phyloP scores from a whole-genome alignment of 2,888 invertebrate genomes.

The Lochmaea capreae region DNA sequence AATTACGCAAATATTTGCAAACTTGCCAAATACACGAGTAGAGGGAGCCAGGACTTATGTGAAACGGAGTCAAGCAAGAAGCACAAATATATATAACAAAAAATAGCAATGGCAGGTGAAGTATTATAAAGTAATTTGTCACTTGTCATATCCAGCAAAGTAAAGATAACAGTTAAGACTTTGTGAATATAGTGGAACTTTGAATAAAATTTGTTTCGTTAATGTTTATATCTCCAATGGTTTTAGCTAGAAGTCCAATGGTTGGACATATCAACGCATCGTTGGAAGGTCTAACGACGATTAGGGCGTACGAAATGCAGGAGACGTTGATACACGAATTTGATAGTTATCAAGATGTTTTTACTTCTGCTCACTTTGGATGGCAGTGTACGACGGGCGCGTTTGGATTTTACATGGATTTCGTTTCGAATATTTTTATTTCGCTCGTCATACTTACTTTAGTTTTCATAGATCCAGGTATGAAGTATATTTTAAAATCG shows the following conservation, averaged over 20 bases:
- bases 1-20: too few relatives aligned
- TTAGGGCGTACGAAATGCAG: slow-evolving; percentile 60
- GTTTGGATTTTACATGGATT: slow-evolving; percentile 59
- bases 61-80: too few relatives aligned
- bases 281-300: slow-evolving; percentile 63
- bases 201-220: too few relatives aligned
- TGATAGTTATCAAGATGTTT: slow-evolving; percentile 61
- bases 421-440: slow-evolving; percentile 53
- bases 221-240: slow-evolving; percentile 41
- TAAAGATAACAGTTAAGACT: too few relatives aligned
- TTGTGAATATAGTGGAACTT: too few relatives aligned
- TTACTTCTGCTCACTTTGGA: slow-evolving; percentile 60
- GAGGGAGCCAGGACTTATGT: too few relatives aligned
- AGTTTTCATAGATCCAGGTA: slow-evolving; percentile 51
- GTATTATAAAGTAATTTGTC: too few relatives aligned
- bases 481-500: background rate
- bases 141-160: too few relatives aligned
- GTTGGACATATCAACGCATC: slow-evolving; percentile 62
- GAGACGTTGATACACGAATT: slow-evolving; percentile 59
- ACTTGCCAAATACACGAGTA: too few relatives aligned
- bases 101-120: too few relatives aligned
- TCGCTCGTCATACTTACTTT: slow-evolving; percentile 49
- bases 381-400: slow-evolving; percentile 56
- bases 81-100: too few relatives aligned
- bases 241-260: slow-evolving; percentile 61